Conservation (phyloP, 2,113 vertebrate genomes). For the Oryzias javanicus region DNA sequence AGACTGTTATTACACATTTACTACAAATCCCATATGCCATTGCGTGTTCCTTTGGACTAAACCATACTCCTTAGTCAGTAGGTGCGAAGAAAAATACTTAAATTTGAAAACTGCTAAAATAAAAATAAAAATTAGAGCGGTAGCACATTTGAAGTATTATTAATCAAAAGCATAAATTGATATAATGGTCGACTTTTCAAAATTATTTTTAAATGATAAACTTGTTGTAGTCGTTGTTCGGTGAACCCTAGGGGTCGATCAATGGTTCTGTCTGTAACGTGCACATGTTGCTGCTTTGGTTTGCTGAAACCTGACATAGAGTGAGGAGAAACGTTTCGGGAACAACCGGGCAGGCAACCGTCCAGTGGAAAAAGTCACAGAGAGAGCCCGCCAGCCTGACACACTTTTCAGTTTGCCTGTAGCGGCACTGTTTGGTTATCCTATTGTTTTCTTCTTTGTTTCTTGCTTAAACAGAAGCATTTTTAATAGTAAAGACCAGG, state of each 20-base stretch:
- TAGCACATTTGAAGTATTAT: not conserved
- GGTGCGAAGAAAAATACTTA: slow-evolving; percentile 14
- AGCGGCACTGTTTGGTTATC: slow-evolving; percentile 43
- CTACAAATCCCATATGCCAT: slow-evolving; percentile 59
- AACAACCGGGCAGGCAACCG: slow-evolving; percentile 69
- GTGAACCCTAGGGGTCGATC: slow-evolving; percentile 1
- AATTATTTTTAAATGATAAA: fast-evolving
- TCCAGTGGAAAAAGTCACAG: slow-evolving; percentile 71
- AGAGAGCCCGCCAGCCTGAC: slow-evolving; percentile 67
- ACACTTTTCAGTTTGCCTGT: slow-evolving; percentile 52
- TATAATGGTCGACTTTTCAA: not conserved
- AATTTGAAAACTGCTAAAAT: not conserved
- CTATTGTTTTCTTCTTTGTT: slow-evolving; percentile 44
- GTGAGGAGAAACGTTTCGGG: slow-evolving; percentile 67
- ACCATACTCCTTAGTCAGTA: slow-evolving; percentile 4
- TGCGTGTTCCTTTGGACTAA: slow-evolving; percentile 38
- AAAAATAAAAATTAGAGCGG: fast-evolving
- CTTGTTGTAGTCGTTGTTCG: not conserved
- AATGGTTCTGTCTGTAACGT: slow-evolving; percentile 64
- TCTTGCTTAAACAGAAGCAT: slow-evolving; percentile 52
- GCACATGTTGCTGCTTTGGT: slow-evolving; percentile 83
- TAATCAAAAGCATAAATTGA: too few relatives aligned
- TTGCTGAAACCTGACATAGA: slow-evolving; percentile 71
- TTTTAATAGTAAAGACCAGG: slow-evolving; percentile 79
- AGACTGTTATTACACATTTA: not conserved